phyloP scores from a whole-genome alignment of 2,888 invertebrate genomes.

The Nephrotoma flavescens region DNA sequence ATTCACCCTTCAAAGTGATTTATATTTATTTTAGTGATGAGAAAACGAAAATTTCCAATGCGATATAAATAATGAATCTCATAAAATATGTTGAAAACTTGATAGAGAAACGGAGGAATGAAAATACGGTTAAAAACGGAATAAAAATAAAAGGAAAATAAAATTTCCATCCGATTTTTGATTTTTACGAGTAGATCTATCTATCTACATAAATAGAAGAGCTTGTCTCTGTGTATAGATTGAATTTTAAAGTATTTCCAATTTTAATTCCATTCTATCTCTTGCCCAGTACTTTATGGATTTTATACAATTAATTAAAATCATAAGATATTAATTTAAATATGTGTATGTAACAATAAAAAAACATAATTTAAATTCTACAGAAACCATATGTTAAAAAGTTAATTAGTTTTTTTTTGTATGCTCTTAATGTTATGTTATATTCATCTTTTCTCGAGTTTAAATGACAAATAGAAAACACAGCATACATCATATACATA shows the following conservation, averaged over 20 bases:
- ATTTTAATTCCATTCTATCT: neutral
- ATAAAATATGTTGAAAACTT: neutral
- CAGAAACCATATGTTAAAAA: neutral
- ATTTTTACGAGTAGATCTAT: neutral
- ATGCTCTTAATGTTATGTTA: neutral
- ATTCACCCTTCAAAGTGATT: neutral
- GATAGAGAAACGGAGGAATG: neutral
- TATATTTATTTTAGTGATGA: neutral
- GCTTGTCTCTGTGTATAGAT: neutral
- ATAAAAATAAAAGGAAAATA: neutral
- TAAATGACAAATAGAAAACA: neutral
- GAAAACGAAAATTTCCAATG: neutral
- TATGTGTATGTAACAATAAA: neutral
- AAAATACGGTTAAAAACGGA: neutral
- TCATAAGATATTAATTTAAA: neutral
- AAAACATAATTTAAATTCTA: neutral
- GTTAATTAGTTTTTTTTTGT: neutral
- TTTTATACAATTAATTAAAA: neutral
- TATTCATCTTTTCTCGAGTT: neutral
- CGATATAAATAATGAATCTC: neutral
- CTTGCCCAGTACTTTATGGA: neutral
- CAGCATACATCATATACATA: neutral
- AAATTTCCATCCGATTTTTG: neutral
- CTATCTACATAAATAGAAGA: neutral
- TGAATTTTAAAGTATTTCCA: neutral